Conservation (phyloP, 2,113 vertebrate species). For the Tichodroma muraria region DNA sequence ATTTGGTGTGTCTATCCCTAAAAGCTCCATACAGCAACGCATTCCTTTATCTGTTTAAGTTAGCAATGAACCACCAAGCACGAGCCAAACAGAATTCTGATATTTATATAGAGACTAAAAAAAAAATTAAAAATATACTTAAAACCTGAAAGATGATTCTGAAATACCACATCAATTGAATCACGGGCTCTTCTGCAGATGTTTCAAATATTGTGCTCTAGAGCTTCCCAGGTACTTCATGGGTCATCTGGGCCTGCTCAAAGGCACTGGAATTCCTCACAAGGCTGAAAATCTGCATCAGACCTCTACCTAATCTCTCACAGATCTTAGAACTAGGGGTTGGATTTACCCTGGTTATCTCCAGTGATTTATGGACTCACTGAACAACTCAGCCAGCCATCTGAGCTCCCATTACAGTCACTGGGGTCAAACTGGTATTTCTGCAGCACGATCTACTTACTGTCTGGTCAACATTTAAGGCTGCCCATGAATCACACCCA, state of each 20-base stretch:
- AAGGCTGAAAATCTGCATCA: background rate
- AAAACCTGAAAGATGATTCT: background rate
- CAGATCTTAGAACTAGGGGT: background rate
- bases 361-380: background rate
- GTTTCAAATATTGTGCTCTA: background rate
- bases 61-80: background rate
- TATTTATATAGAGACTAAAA: background rate
- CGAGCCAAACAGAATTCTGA: background rate
- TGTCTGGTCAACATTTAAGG: background rate
- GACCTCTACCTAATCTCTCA: background rate
- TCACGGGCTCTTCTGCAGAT: background rate
- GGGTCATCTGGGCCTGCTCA: background rate
- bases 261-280: background rate
- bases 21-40: background rate
- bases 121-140: background rate
- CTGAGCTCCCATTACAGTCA: background rate
- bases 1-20: background rate
- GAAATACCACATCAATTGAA: background rate
- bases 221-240: background rate
- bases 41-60: background rate
- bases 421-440: background rate
- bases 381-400: background rate
- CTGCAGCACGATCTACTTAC: background rate
- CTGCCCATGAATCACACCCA: background rate
- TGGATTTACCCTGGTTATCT: background rate